Evolutionary conservation across 1,140 invertebrate species (phyloP), one percentile per base, ranked within the genome.

Genomic region (Drosophila pachea): DNA sequence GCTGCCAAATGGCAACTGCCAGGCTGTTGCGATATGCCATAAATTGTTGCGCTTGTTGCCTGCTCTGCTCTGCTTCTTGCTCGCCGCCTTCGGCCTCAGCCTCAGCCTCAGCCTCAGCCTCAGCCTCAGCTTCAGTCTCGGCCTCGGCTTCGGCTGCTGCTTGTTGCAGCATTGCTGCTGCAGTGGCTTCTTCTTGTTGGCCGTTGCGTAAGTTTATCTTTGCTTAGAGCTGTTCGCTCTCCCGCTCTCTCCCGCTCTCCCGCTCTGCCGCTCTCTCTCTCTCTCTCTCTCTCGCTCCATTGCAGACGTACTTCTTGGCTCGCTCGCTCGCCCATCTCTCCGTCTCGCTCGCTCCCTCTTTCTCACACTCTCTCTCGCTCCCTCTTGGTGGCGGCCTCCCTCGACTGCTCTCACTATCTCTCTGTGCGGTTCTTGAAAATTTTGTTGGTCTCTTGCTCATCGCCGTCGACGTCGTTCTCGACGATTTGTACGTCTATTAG

Each of bases 121-220:
- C 22, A 22, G 22, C 22, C 22, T 1, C 22, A 2, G 22, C 22
- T 3, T 22, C 22, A 2, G 22, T 3, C 22, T 11, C 38, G 4
- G 7, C 36, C 36, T 38, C 4, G 9, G 5, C 9, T n/a, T 22
- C 22, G 22, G 2, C 38, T 8, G 9, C 38, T 40, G 4, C 38
- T 22, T 22, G 52, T 49, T 60, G 50, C 60, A 59, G 66, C 78
- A 68, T 55, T 62, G 74, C 43, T 62, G 60, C 47, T 32, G 65
- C 65, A 40, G 55, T 58, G 65, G 50, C 66, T 53, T 45, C 54
- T 59, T 48, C 54, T 66, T 54, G 42, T 73, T 75, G 60, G 54
- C 52, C 63, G 53, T 83, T 84, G 79, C 79, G 81, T 84, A 84
- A 84, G 76, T 79, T 83, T 84, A 76, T 86, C 79, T 79, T 16